A percentile compares a stretch with the other conserved stretches of the same genome.
These are phyloP conservation scores for Tetrax tetrax DNA, from an alignment of 2,113 vertebrate genomes.

Conservation along the genomic window DNA sequence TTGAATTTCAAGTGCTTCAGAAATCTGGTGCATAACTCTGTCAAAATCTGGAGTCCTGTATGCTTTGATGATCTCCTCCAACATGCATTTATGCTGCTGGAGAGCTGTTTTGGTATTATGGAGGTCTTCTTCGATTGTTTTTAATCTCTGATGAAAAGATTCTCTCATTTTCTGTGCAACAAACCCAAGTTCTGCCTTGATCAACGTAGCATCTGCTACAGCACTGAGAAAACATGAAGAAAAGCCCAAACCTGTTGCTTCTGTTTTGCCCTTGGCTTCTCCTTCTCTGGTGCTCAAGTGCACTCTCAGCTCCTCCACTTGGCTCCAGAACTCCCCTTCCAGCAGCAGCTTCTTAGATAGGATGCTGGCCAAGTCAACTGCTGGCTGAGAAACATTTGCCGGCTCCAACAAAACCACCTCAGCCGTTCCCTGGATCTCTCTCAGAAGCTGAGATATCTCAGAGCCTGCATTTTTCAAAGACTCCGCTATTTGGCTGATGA, in stretches of 20 bases:
- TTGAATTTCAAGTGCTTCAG: conserved; percentile 72
- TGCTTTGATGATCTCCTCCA: conserved; percentile 80
- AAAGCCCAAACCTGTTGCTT: conserved; percentile 41
- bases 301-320: conserved; percentile 80
- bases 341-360: conserved; percentile 88
- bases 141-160: conserved; percentile 83
- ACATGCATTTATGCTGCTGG: conserved; percentile 80
- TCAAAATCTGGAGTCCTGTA: conserved; percentile 81
- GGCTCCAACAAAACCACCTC: conserved; percentile 65
- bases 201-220: conserved; percentile 61
- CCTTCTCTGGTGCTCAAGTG: conserved; percentile 56
- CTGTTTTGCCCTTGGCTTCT: conserved; percentile 25
- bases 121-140: conserved; percentile 84
- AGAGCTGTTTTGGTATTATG: conserved; percentile 80
- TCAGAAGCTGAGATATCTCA: conserved; percentile 78
- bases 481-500: conserved; percentile 89
- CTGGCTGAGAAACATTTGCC: conserved; percentile 42
- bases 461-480: conserved; percentile 83
- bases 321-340: conserved; percentile 87
- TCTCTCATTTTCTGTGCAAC: conserved; percentile 84
- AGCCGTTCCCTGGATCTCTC: conserved; percentile 79
- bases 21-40: conserved; percentile 79
- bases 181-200: conserved; percentile 88
- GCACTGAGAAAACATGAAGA: conserved; percentile 60
- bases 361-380: conserved; percentile 76